Evolutionary conservation across 2,888 invertebrate genomes (phyloP), one percentile per base, ranked within the genome.

Genomic region (Agrochola macilenta): DNA sequence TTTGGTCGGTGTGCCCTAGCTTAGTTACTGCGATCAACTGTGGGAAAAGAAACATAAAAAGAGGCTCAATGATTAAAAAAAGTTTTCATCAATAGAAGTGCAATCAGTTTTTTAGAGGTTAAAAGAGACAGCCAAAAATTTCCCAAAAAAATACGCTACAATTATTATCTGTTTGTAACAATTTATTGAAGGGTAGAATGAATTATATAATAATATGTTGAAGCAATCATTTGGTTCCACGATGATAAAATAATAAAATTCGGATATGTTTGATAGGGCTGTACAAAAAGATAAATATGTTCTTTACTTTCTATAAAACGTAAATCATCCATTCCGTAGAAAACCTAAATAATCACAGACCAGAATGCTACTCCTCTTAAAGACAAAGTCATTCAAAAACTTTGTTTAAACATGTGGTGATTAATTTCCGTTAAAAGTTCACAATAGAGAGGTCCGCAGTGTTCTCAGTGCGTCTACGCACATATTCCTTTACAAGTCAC

Each of bases 401-500:
- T 26, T 52, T 46, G 43, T 60, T 54, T 54, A n/a, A 74, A 12
- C 9, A 73, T 26, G 8, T 17, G 17, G 12, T 12, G n/a, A 66
- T 66, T 66, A 74, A 60, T 69, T 60, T 79, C 79, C 86, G 86
- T 84, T 86, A 69, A 72, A 74, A 80, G 46, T 88, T 88, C 77
- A 78, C 74, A 86, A 81, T 84, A 80, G 69, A 63, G 52, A 88
- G 79, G 85, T 90, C 78, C 89, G 49, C 68, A 90, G 90, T 90
- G 80, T 87, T 69, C 78, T 64, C 58, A 68, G 84, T 85, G 85
- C 77, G 64, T 83, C 74, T 76, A 68, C 87, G 82, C 78, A 83
- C 60, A 82, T 82, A 81, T 88, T 66, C 79, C 78, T 79, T 84
- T 85, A 93, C 93, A 93, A 92, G 93, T 88, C 90, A 94, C 93